Evolutionary conservation across 2,797 vertebrate genomes (phyloP).

Genomic region (Helostoma temminkii): DNA sequence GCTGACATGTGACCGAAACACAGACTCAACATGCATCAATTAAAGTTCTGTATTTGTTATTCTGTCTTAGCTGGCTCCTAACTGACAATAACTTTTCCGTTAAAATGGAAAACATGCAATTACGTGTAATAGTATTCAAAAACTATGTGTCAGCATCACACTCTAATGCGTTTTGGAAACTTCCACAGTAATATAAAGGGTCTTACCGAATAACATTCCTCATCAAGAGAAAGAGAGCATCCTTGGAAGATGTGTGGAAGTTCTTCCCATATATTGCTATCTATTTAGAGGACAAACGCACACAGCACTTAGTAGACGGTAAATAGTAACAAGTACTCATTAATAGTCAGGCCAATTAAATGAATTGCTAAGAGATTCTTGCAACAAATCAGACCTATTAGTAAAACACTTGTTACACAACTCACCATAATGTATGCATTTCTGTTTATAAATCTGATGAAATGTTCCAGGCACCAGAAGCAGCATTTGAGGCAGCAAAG

Average conservation of each 20-base stretch:
- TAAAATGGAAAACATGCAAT: not conserved
- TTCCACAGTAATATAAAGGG: not conserved
- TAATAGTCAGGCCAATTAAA: not conserved
- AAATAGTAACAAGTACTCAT: not conserved
- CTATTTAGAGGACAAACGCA: conserved; percentile 77
- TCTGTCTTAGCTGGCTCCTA: not conserved
- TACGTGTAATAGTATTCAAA: not conserved
- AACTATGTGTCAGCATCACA: too few relatives aligned
- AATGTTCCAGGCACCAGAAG: conserved; percentile 97
- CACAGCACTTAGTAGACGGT: not conserved
- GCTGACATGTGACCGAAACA: not conserved
- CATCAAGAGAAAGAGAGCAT: conserved; percentile 96
- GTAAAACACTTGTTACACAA: conserved; percentile 12
- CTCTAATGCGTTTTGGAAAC: not conserved
- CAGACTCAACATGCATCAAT: not conserved
- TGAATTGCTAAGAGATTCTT: conserved; percentile 5
- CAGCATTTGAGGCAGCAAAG: conserved; percentile 95
- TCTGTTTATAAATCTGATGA: conserved; percentile 96
- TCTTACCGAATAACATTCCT: conserved; percentile 94
- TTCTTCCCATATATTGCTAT: conserved; percentile 97
- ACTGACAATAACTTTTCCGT: not conserved
- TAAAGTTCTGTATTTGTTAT: not conserved
- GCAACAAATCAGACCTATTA: not conserved
- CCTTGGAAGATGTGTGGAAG: conserved; percentile 94
- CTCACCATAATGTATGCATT: conserved; percentile 98